Evolutionary conservation across 1,140 invertebrate species (phyloP).

Genomic region (Arion vulgaris): DNA sequence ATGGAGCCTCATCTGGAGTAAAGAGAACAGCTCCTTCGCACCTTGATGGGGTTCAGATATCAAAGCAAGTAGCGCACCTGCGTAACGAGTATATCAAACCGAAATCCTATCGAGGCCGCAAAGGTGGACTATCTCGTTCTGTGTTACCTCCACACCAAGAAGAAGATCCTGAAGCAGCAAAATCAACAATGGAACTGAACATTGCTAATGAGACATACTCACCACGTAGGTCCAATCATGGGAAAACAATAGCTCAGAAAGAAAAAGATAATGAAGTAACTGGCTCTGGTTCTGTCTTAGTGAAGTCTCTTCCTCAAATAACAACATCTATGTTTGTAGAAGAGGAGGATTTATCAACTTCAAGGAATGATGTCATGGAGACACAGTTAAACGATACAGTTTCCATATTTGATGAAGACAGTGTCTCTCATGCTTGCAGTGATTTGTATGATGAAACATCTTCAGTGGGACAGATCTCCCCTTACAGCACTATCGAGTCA

Average conservation of each 20-base stretch:
- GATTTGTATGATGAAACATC: not conserved
- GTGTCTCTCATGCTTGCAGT: not conserved
- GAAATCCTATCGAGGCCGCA: not conserved
- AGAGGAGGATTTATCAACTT: not conserved
- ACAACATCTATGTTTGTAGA: not conserved
- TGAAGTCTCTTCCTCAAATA: not conserved
- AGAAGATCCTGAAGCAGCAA: constrained; percentile 25
- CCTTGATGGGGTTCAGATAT: not conserved
- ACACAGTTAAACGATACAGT: not conserved
- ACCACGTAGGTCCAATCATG: not conserved
- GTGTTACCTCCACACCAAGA: constrained; percentile 14
- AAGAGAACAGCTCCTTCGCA: not conserved
- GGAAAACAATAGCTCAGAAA: not conserved
- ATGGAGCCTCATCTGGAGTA: not conserved
- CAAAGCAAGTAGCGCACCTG: too few relatives aligned
- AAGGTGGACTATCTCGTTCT: not conserved
- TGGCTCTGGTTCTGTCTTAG: not conserved
- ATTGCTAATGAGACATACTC: not conserved
- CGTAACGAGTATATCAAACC: not conserved
- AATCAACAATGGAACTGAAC: constrained; percentile 3
- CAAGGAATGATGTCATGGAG: not conserved
- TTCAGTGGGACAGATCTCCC: not conserved
- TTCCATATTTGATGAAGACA: not conserved
- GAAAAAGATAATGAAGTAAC: not conserved
- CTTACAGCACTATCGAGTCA: not conserved